A percentile compares a stretch with the other conserved stretches of the same genome.
Conservation (phyloP, 2,797 vertebrate species). For the Hoplostethus atlanticus region DNA sequence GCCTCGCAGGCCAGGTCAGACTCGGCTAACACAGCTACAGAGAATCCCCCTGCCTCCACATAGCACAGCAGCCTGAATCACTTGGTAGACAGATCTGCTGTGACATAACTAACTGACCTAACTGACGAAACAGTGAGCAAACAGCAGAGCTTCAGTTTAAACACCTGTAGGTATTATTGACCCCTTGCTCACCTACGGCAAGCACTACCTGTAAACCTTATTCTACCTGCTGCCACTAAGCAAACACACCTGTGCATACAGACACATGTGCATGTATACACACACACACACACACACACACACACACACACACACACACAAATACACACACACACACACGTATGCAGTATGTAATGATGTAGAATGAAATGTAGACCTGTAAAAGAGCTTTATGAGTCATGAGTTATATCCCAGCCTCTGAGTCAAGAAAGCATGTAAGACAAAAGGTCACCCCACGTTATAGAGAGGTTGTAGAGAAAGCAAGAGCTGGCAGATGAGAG, state of each 20-base stretch:
- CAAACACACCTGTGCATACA: slow-evolving; percentile 38
- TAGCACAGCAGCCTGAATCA: not conserved
- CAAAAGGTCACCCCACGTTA: not conserved
- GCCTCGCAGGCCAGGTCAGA: slow-evolving; percentile 4
- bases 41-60: not conserved
- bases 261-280: not conserved
- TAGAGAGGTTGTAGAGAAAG: not conserved
- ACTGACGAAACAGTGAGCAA: not conserved
- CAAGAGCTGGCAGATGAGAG: slow-evolving; percentile 21
- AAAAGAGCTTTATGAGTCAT: not conserved
- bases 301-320: slow-evolving; percentile 1
- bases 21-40: slow-evolving; percentile 13
- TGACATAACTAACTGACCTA: not conserved
- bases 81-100: not conserved
- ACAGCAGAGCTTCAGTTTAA: not conserved
- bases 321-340: not conserved
- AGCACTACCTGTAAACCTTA: not conserved
- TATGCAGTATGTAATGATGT: not conserved
- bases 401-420: not conserved
- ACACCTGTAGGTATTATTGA: not conserved
- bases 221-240: not conserved
- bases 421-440: not conserved
- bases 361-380: not conserved
- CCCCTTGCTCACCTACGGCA: not conserved
- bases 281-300: not conserved